Base-by-base conservation (phyloP, 2,888 invertebrate species). In the Lycocerus yunnanus region DNA sequence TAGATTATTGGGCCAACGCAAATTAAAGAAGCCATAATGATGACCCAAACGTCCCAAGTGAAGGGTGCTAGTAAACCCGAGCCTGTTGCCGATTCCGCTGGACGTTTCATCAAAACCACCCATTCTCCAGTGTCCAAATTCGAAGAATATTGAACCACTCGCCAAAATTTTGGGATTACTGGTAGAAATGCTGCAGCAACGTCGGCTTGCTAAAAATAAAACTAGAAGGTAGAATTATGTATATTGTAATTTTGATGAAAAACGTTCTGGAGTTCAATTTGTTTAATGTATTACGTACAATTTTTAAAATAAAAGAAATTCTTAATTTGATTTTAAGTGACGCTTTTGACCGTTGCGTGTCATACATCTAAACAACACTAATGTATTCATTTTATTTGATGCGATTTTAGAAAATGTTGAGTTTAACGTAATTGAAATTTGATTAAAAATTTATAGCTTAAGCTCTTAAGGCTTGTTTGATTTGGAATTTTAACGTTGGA, bases 11-110 rank as follows among this genome's bases (percentile, higher is more conserved):
- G 96, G 0, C 95, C 96, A 74, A 95, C 93, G 1, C 91, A 88
- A 16, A 94, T 83, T n/a, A 96, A 88, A 0, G 95, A 93, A 0
- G 92, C 87, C 24, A 96, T 85, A 74, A 95, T 94, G 43, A 94
- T 86, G 66, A 93, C 89, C 90, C 87, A 89, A 77, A 87, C 87
- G 24, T 84, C 79, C n/a, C 84, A 88, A 77, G 94, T 92, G 81
- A 96, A 96, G 0, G 96, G 96, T 0, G 96, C 96, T 72, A 95
- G 86, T 3, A 96, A 88, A 1, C 96, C 96, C 0, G 95, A 94
- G 0, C 96, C 95, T 1, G 93, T 92, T 0, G 96, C 95, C 0
- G 96, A 95, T 83, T 93, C 95, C 58, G 90, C 89, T 0, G 96
- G 96, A 69, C 96, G 89, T 84, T 90, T 92, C 91, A 96, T 91